Percentiles rank a stretch among this genome's conserved stretches.
Evolutionary conservation across 2,888 invertebrate genomes (phyloP).

Genomic region (Capitulum mitella): DNA sequence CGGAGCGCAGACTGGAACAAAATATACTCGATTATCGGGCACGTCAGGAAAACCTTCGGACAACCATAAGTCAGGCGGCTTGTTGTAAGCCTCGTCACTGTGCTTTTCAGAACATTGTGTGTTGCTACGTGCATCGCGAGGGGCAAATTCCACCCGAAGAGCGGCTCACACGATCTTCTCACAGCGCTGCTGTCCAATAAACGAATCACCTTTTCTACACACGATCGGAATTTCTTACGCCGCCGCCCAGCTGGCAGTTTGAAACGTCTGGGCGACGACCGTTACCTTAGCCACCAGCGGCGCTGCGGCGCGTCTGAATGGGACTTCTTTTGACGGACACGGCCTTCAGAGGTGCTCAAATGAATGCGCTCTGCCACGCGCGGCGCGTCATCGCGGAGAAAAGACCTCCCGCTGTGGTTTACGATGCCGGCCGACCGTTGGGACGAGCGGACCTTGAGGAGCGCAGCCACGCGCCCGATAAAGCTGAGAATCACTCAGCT

Average conservation of each 20-base stretch:
- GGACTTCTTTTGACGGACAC: background rate
- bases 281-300: background rate
- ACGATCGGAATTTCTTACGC: constrained; percentile 12
- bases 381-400: background rate
- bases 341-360: too few species aligned
- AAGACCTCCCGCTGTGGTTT: background rate
- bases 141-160: too few species aligned
- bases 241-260: background rate
- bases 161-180: too few species aligned
- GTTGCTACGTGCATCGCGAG: background rate
- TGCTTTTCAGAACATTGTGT: background rate
- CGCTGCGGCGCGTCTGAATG: background rate
- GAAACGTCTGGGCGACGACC: background rate
- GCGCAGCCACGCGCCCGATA: too few species aligned
- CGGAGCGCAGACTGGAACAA: too few species aligned
- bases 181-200: background rate
- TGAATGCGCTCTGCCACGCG: background rate
- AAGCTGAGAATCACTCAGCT: too few species aligned
- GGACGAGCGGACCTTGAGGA: background rate
- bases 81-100: too few species aligned
- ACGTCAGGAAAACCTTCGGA: too few species aligned
- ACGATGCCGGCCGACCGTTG: background rate
- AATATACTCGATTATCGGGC: background rate
- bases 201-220: background rate
- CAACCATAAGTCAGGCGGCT: background rate